Evolutionary conservation across 2,888 invertebrate genomes (phyloP).

Genomic region (Agrenia bidenticulata): DNA sequence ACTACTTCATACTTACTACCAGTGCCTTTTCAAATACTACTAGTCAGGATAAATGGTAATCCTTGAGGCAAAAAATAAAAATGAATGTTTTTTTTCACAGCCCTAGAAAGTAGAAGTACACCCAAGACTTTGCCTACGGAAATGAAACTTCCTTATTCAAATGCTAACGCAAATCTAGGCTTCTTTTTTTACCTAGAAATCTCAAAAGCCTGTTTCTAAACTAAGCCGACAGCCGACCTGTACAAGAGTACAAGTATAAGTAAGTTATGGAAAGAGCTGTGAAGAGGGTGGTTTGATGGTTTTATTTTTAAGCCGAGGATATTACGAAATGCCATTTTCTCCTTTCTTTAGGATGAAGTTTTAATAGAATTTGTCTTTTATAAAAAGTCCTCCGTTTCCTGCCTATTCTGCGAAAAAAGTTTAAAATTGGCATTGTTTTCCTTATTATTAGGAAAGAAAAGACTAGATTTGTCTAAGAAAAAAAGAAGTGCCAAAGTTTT

Average conservation of each 20-base stretch:
- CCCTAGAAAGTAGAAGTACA: neutral
- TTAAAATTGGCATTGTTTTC: slow-evolving; percentile 21
- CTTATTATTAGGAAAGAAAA: slow-evolving; percentile 4
- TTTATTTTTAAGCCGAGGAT: too few species aligned
- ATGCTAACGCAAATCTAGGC: slow-evolving; percentile 1
- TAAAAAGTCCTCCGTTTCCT: neutral
- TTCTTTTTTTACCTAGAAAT: neutral
- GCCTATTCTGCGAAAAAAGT: neutral
- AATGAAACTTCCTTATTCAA: slow-evolving; percentile 23
- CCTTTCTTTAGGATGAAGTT: slow-evolving; percentile 3
- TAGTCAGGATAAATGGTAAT: neutral
- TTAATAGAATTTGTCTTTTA: slow-evolving; percentile 16
- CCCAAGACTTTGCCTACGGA: slow-evolving; percentile 12
- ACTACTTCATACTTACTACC: neutral
- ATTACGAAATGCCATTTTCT: too few species aligned
- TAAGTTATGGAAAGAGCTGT: too few species aligned
- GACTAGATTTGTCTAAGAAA: neutral
- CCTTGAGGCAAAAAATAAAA: slow-evolving; percentile 25
- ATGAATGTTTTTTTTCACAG: slow-evolving; percentile 8
- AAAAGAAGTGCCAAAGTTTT: slow-evolving; percentile 7
- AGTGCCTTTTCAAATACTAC: neutral
- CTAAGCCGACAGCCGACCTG: too few species aligned
- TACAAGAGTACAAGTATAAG: too few species aligned
- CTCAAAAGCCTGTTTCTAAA: too few species aligned
- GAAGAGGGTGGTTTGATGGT: too few species aligned